Conservation (phyloP, 2,113 vertebrate genomes). For the Arizona elegans region DNA sequence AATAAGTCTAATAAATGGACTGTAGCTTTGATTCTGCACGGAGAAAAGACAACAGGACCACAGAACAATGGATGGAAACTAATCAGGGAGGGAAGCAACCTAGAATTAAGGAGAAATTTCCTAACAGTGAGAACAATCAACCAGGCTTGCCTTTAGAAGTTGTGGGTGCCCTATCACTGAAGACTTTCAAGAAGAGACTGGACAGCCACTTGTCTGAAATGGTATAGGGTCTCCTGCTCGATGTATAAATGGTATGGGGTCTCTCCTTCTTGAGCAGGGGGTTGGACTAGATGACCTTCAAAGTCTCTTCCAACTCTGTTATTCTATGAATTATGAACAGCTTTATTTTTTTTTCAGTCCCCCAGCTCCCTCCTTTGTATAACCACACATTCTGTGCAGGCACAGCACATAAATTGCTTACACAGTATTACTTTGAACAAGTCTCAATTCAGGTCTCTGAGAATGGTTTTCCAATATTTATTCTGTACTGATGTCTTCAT, state of each 20-base stretch:
- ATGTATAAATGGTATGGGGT: background rate
- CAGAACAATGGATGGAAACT: background rate
- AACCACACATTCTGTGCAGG: background rate
- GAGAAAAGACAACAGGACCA: background rate
- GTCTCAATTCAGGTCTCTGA: background rate
- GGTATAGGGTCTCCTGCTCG: background rate
- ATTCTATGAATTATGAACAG: background rate
- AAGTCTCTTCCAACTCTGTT: background rate
- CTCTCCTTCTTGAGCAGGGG: background rate
- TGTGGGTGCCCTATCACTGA: background rate
- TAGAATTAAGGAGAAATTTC: background rate
- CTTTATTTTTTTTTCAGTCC: background rate
- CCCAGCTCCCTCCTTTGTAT: background rate
- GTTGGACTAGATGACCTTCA: background rate
- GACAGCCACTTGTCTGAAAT: background rate
- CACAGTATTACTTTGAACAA: background rate
- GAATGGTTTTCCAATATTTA: background rate
- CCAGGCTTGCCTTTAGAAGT: background rate
- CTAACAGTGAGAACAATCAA: background rate
- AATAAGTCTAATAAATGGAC: background rate
- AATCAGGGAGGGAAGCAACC: background rate
- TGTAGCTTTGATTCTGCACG: background rate
- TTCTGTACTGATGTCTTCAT: background rate
- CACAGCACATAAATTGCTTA: background rate
- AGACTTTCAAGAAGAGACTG: background rate